Evolutionary conservation across 2,113 vertebrate species (phyloP).

Genomic region (Accipiter cooperii): DNA sequence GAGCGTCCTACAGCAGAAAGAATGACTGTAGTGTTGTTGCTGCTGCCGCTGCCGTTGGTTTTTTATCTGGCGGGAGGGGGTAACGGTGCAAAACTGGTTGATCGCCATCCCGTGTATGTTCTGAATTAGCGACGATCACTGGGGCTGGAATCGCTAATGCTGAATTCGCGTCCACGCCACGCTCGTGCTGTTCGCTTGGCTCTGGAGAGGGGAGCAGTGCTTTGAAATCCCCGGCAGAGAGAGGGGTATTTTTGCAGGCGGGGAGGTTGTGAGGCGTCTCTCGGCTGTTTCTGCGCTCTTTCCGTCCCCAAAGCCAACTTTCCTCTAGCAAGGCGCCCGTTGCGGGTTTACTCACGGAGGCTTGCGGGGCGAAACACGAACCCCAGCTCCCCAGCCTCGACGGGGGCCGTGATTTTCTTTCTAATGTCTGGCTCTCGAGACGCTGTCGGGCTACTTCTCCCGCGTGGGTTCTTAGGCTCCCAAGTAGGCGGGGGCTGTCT

Average conservation of each 20-base stretch:
- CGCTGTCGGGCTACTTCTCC: slow-evolving; percentile 80
- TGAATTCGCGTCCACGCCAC: neutral
- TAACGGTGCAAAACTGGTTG: neutral
- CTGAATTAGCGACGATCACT: neutral
- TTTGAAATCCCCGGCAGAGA: neutral
- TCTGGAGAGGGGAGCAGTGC: slow-evolving; percentile 11
- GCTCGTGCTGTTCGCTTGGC: neutral
- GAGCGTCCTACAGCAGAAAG: neutral
- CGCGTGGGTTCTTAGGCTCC: slow-evolving; percentile 82
- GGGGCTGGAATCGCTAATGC: neutral
- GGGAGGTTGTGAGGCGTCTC: neutral
- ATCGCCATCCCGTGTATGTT: neutral
- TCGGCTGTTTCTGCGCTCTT: neutral
- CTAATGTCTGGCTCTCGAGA: slow-evolving; percentile 58
- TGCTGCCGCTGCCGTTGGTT: neutral
- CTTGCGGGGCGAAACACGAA: neutral
- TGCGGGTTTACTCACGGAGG: neutral
- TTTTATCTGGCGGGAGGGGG: neutral
- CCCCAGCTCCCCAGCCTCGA: slow-evolving; percentile 47
- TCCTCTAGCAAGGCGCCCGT: neutral
- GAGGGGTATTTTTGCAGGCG: neutral
- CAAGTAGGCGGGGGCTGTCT: slow-evolving; percentile 80
- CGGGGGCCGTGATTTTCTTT: slow-evolving; percentile 50
- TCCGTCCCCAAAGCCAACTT: slow-evolving; percentile 1
- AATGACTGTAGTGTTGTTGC: neutral